These are phyloP conservation scores for Anguilla rostrata DNA, from an alignment of 2,113 vertebrate genomes.

Conservation along the genomic window DNA sequence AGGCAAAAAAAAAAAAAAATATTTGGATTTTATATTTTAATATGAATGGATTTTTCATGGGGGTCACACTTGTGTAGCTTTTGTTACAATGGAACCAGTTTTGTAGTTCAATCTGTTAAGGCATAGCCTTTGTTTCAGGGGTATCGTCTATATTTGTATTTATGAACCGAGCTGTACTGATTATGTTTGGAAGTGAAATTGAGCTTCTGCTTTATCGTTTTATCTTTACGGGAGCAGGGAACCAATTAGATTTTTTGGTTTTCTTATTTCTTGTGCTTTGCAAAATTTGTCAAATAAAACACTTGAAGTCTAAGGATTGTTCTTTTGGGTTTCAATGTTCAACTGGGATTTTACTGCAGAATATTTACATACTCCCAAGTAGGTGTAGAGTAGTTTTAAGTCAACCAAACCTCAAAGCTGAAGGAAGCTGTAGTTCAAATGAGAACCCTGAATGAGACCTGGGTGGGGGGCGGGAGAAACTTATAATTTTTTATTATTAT, in stretches of 20 bases:
- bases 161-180: too few species aligned
- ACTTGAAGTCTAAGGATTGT: background rate
- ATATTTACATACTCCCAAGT: background rate
- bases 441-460: background rate
- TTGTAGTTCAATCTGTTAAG: background rate
- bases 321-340: background rate
- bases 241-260: background rate
- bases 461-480: too few species aligned
- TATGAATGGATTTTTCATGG: background rate
- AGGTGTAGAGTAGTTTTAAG: too few species aligned
- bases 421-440: background rate
- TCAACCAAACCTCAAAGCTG: too few species aligned
- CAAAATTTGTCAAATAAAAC: background rate
- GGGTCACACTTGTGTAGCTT: background rate
- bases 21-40: background rate
- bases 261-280: background rate
- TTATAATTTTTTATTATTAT: too few species aligned
- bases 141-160: too few species aligned
- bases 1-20: background rate
- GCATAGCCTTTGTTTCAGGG: background rate
- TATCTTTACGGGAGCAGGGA: background rate
- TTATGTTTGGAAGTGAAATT: background rate
- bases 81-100: background rate
- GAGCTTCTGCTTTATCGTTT: background rate
- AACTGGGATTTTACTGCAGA: background rate